These are phyloP conservation scores for Darevskia mixta DNA, from an alignment of 2,797 vertebrate species.

Conservation along the genomic window DNA sequence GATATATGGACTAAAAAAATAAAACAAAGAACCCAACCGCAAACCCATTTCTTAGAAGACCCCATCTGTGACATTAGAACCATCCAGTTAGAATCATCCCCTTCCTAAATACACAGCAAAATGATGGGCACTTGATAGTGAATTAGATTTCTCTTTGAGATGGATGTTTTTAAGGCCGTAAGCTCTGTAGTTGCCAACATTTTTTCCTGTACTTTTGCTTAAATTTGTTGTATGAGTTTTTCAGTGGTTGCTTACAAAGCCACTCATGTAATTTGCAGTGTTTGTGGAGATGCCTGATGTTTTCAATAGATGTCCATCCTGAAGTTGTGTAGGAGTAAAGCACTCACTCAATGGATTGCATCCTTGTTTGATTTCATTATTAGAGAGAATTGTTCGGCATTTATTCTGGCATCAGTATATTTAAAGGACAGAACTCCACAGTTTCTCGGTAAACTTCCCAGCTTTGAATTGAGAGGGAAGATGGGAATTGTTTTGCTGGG, in stretches of 20 bases:
- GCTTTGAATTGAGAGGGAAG: background rate
- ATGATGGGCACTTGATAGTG: background rate
- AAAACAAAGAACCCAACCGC: too few relatives aligned
- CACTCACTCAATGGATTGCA: too few relatives aligned
- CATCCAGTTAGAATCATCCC: constrained; percentile 10
- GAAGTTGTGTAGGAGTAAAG: constrained; percentile 1
- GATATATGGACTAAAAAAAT: background rate
- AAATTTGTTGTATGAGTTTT: background rate
- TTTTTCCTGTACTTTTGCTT: background rate
- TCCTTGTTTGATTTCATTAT: background rate
- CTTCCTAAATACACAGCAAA: background rate
- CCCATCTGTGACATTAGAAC: constrained; percentile 43
- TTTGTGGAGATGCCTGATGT: background rate
- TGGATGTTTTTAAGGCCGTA: background rate
- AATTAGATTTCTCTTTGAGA: background rate
- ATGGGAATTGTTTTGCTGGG: background rate
- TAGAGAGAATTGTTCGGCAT: background rate
- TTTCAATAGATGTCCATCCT: background rate
- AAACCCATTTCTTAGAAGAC: constrained; percentile 38
- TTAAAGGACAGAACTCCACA: background rate
- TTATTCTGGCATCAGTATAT: background rate
- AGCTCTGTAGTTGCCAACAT: background rate
- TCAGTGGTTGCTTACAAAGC: background rate
- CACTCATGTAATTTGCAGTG: background rate
- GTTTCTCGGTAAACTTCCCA: background rate